A percentile compares a stretch with the other conserved stretches of the same genome.
Evolutionary conservation across 2,888 invertebrate genomes (phyloP).

Genomic region (Biston stratarius): DNA sequence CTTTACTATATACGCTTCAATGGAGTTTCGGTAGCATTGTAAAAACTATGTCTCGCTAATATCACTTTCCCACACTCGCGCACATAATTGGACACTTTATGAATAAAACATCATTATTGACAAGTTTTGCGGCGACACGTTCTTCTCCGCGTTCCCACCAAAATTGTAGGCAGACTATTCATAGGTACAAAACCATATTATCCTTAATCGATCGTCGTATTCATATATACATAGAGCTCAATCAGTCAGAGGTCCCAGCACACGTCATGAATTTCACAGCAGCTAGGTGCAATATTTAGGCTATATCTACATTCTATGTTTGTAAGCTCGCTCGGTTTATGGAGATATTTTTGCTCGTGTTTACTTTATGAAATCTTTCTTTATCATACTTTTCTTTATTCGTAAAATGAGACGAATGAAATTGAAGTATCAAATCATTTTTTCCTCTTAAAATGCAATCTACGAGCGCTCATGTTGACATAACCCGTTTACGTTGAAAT

Average conservation of each 20-base stretch:
- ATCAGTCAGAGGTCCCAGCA: slow-evolving; percentile 73
- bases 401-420: slow-evolving; percentile 20
- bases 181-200: slow-evolving; percentile 13
- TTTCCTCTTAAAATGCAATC: slow-evolving; percentile 3
- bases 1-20: too few species aligned
- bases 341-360: slow-evolving; percentile 43
- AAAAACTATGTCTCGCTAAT: too few species aligned
- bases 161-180: slow-evolving; percentile 8
- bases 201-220: slow-evolving; percentile 33
- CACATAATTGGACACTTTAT: too few species aligned
- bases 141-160: too few species aligned
- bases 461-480: slow-evolving; percentile 19
- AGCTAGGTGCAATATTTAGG: slow-evolving; percentile 67
- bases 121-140: too few species aligned
- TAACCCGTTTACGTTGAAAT: slow-evolving; percentile 18
- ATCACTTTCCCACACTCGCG: too few species aligned
- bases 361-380: slow-evolving; percentile 38
- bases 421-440: slow-evolving; percentile 11
- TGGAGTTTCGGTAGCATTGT: too few species aligned
- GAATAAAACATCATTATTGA: too few species aligned
- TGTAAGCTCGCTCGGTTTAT: slow-evolving; percentile 43
- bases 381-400: slow-evolving; percentile 31
- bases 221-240: slow-evolving; percentile 59
- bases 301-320: slow-evolving; percentile 47
- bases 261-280: slow-evolving; percentile 78